phyloP scores from a whole-genome alignment of 35 echinoderm and acorn worm genomes.

The Holothuria glaberrima region DNA sequence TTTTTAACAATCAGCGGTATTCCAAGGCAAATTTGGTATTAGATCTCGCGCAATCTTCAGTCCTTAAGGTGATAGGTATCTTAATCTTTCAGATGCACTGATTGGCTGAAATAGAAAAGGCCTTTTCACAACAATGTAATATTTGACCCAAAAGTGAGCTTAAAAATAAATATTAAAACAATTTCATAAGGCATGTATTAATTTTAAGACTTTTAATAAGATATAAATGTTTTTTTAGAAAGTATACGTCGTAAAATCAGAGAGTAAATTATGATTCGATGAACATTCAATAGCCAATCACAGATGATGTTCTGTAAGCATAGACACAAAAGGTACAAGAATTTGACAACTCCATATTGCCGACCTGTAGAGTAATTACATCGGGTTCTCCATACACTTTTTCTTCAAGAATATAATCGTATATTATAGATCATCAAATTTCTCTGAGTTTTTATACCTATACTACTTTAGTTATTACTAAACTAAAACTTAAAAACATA shows the following conservation, averaged over 20 bases:
- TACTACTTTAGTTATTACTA: too few species aligned
- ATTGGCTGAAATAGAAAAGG: conserved; percentile 21
- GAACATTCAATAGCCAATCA: background rate
- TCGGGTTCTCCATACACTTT: too few species aligned
- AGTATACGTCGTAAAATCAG: background rate
- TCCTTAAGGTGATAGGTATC: background rate
- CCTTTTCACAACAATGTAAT: too few species aligned
- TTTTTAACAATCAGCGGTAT: background rate
- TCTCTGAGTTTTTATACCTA: too few species aligned
- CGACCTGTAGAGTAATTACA: too few species aligned
- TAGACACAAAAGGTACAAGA: too few species aligned
- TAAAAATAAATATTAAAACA: background rate
- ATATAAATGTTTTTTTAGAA: background rate
- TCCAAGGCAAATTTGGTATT: conserved; percentile 33
- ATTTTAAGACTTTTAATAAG: background rate
- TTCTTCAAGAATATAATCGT: too few species aligned
- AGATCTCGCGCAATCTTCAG: conserved; percentile 11
- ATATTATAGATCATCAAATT: too few species aligned
- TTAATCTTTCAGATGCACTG: background rate
- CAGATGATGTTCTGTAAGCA: background rate
- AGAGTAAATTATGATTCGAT: background rate
- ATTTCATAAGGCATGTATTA: too few species aligned
- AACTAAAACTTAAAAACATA: too few species aligned
- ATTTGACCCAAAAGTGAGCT: background rate
- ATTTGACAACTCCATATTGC: too few species aligned